Base-by-base conservation (phyloP, 2,113 vertebrate species). In the Passer domesticus region DNA sequence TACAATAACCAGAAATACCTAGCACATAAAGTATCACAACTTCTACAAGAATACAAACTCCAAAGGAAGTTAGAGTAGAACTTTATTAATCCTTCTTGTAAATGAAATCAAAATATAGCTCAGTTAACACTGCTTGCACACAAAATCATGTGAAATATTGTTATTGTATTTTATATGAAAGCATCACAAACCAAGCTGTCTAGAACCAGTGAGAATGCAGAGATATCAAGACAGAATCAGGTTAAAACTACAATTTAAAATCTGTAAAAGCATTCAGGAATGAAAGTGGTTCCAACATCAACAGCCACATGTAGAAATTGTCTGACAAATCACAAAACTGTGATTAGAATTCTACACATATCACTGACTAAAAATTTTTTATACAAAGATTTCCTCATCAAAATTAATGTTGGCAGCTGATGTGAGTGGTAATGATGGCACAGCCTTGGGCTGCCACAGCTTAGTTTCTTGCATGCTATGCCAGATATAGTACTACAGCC, bases 31-130 rank as follows among this genome's bases (percentile, higher is more conserved):
- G n/a, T n/a, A 67, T 66, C 39, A 84, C 17, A 81, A 81, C 64
- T 63, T 70, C 67, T 83, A 62, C 59, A 95, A 94, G 64, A 95
- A 94, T 75, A 72, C 60, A 89, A 90, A 96, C 79, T 93, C 87
- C 88, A 93, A 81, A 87, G 43, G 66, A 93, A 79, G 69, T 89
- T 87, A 79, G 2, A 87, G 53, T 13, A 89, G 23, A 96, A 92
- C 77, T 97, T 94, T 96, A 97, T 93, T 95, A 88, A 86, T 60
- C n/a, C 84, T 95, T 70, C 58, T 60, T 72, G 76, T 52, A 90
- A 96, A 81, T 83, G n/a, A 75, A 78, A 78, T 68, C 0, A 5
- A 93, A 93, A 73, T 4, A 50, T 31, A 83, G n/a, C 41, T 85
- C 60, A 74, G 59, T 94, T 94, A 90, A 85, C 50, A 85, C 82